Conservation (phyloP, 2,888 invertebrate genomes). For the Junonia oenone region DNA sequence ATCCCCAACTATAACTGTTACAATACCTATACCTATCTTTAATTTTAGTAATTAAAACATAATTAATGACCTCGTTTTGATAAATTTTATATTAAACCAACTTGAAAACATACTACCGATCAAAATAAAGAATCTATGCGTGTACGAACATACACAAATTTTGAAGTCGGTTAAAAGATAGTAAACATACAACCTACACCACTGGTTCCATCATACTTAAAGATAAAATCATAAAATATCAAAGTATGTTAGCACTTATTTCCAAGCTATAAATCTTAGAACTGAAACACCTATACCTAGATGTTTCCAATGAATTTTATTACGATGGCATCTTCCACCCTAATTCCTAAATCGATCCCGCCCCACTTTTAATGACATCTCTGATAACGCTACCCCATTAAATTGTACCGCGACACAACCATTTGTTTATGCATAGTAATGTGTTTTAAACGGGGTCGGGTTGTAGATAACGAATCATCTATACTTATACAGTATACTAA, state of each 20-base stretch:
- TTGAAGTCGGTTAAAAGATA: too few relatives aligned
- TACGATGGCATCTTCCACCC: slow-evolving; percentile 1
- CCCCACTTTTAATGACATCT: neutral
- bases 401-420: neutral
- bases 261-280: neutral
- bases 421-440: neutral
- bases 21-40: too few relatives aligned
- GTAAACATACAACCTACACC: too few relatives aligned
- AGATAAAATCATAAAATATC: neutral
- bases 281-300: neutral
- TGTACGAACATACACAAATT: too few relatives aligned
- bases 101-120: too few relatives aligned
- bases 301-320: slow-evolving; percentile 6
- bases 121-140: too few relatives aligned
- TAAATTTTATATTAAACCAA: too few relatives aligned
- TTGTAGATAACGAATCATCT: neutral
- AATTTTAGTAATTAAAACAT: too few relatives aligned
- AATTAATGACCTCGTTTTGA: too few relatives aligned
- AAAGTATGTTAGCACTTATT: neutral
- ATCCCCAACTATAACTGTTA: too few relatives aligned
- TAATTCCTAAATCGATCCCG: slow-evolving; percentile 6
- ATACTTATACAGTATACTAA: too few relatives aligned
- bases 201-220: too few relatives aligned
- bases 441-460: neutral
- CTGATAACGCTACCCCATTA: slow-evolving; percentile 4